Base-by-base conservation (phyloP, 2,797 vertebrate genomes). In the Micromesistius poutassou region DNA sequence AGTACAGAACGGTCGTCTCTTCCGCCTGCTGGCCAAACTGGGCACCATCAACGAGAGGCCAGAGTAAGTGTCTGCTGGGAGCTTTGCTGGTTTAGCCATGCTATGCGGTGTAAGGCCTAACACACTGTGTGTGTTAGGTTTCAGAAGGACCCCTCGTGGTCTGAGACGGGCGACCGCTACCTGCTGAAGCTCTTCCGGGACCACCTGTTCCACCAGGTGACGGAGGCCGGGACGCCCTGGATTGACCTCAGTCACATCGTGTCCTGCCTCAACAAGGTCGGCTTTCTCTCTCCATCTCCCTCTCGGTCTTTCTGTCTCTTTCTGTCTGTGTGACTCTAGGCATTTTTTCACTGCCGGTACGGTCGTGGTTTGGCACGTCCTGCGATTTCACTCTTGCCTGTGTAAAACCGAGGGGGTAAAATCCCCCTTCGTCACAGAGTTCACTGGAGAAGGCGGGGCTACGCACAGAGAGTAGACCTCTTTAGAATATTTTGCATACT, bases 261-360 rank as follows among this genome's bases (percentile, higher is more conserved):
- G 89, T 97, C 97, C 93, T 99, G 98, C 95, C 97, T 99, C 95
- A 99, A 99, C 94, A 99, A 99, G 96, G 98, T 99, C 91, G 94
- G 88, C 81, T 0, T 6, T 55, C 77, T 77, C 70, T 3, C 28
- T 35, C 8, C 40, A 13, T 46, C 30, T 40, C 36, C 4, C n/a
- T 22, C 12, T 50, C 77, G 76, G 68, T 22, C 12, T 46, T 7
- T 12, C 3, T 55, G 16, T 6, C 2, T 55, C 16, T 55, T 19
- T 55, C 19, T 55, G 16, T 55, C 46, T 46, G 3, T 46, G 42
- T 46, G 13, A 14, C 42, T 46, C 13, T 19, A 35, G 33, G 33
- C 33, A 35, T 5, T 35, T 6, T 35, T 6, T 5, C 33, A 35
- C 33, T 35, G 33, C 33, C 33, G 5, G 7, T 7, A 35, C 33